These are phyloP conservation scores for Coracias cyanogaster DNA, from an alignment of 2,797 vertebrate species.

Conservation along the genomic window DNA sequence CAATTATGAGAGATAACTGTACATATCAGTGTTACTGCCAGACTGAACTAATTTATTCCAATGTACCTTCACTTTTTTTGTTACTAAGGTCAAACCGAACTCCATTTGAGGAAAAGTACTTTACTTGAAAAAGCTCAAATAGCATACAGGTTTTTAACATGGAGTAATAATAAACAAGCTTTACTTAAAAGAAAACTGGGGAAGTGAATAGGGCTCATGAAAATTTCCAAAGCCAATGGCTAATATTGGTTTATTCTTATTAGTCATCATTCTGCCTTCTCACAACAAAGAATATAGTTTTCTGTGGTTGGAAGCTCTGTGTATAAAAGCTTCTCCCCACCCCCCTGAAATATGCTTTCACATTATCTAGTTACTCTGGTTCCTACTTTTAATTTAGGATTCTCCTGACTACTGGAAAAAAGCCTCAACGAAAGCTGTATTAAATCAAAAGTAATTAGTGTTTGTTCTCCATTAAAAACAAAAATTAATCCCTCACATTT, in stretches of 20 bases:
- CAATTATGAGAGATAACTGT: not conserved
- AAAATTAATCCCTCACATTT: not conserved
- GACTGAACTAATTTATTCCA: not conserved
- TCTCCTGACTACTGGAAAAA: not conserved
- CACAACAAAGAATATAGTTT: not conserved
- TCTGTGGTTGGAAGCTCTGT: no score
- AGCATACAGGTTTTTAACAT: not conserved
- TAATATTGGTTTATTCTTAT: not conserved
- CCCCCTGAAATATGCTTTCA: not conserved
- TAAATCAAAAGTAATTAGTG: not conserved
- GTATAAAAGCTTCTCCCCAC: not conserved
- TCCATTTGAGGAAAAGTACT: not conserved
- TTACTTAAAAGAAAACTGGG: not conserved
- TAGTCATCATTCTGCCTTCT: not conserved
- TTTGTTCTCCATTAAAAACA: not conserved
- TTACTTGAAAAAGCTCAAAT: not conserved
- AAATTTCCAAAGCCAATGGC: not conserved
- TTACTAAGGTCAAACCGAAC: not conserved
- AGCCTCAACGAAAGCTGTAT: not conserved
- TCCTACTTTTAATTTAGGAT: not conserved
- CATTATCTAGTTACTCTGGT: not conserved
- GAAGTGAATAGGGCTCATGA: not conserved
- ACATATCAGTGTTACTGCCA: not conserved
- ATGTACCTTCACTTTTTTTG: not conserved
- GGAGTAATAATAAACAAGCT: not conserved